Evolutionary conservation across 2,888 invertebrate genomes (phyloP), one percentile per base, ranked within the genome.

Genomic region (Lasioglossum calceatum): DNA sequence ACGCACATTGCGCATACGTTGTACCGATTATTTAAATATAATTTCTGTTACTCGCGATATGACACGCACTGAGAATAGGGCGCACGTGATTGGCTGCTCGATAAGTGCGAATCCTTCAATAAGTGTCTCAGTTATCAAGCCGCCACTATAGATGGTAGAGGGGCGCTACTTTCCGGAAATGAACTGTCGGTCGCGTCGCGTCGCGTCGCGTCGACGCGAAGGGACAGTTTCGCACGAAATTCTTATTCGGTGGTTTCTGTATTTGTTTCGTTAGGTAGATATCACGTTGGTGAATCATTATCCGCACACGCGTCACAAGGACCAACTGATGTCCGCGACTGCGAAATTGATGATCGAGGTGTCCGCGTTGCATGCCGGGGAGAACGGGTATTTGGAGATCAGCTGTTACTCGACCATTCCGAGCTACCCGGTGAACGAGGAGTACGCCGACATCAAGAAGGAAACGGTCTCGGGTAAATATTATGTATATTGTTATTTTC

Each of bases 361-460:
- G 90, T 97, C 97, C 3, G 97, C 97, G 90, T 96, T 97, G 70
- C 97, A 97, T 90, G 96, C 97, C 50, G 97, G 97, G 5, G 97
- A 96, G 47, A 97, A 97, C 91, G 97, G 97, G 0, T 96, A 96
- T 81, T 95, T 98, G 88, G 97, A 97, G 93, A 96, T 98, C 84
- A 97, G 97, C 54, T 98, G 98, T 93, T 96, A 97, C 86, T 97
- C 98, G 64, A 98, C 98, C 77, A 98, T 98, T 91, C 98, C 98
- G 0, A 97, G 97, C 83, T 97, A 97, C 90, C 96, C 97, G 36
- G 97, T 96, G 27, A 97, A 97, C 80, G 97, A 97, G 91, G 96
- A 97, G 90, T 98, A 97, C 93, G 98, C 98, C 77, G 98, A 98
- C 94, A 96, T 97, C 89, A 97, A 97, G 94, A 97, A 97, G 89